Evolutionary conservation across 2,113 vertebrate species (phyloP), one percentile per base, ranked within the genome.

Genomic region (Stomatorhinus ivindoensis): DNA sequence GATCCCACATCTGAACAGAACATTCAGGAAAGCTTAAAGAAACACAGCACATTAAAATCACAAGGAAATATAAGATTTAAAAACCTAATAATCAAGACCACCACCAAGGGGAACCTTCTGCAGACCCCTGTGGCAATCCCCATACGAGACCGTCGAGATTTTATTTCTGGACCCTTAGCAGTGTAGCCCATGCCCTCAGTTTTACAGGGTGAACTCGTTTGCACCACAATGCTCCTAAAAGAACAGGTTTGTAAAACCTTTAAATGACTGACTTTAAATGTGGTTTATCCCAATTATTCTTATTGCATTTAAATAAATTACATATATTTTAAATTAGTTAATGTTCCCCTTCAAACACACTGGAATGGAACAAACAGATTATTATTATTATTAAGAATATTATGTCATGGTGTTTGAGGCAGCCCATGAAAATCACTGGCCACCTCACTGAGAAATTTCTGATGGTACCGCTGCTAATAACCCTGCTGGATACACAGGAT

Each of bases 1-100:
- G 96, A 91, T 99, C 97, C 98, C 98, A 99, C 89, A 97, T 85
- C 97, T 98, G 94, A 53, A 92, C 91, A 3, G 69, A 86, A 73
- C 21, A 89, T 96, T 95, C 94, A 97, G 95, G 90, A 91, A 48
- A 91, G 91, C 15, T 4, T 89, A 46, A 87, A 42, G n/a, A 88
- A 27, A 35, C 65, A 27, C 65, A 73, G 65, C 27, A 73, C 27
- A 35, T 35, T n/a, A 7, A 17, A 39, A 84, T 84, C 46, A 39
- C 31, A 39, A 39, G 39, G 31, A 39, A 73, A 73, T 73, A 73
- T 3, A 35, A 27, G 42, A 44, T 21, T 39, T 83, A 83, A 83
- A 42, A 19, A 84, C 17, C 42, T 47, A 84, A 84, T 44, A 84
- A 84, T n/a, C 17, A 82, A 82, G 24, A 27, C 24, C n/a, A 10